Conservation (phyloP, 2,797 vertebrate genomes). For the Allobates femoralis region DNA sequence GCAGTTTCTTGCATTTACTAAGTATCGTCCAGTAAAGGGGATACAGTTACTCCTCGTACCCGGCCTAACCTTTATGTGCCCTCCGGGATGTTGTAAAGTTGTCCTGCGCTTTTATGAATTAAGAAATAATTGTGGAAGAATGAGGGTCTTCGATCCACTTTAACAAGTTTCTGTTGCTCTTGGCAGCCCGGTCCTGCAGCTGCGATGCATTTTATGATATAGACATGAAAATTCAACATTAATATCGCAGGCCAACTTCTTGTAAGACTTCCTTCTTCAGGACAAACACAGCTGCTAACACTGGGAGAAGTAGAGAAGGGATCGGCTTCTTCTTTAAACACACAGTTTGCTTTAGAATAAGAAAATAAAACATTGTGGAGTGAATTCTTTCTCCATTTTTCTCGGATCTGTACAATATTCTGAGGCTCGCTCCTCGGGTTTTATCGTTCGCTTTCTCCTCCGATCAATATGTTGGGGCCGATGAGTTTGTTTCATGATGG, state of each 20-base stretch:
- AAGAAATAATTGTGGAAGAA: conserved; percentile 62
- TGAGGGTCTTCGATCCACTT: conserved; percentile 59
- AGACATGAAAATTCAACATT: conserved; percentile 59
- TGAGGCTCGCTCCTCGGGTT: background rate
- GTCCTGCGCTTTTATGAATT: conserved; percentile 62
- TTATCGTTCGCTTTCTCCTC: background rate
- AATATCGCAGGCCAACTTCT: conserved; percentile 51
- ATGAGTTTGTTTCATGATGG: no score
- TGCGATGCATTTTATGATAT: conserved; percentile 62
- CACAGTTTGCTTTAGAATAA: background rate
- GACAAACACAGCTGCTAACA: conserved; percentile 60
- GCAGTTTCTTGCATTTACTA: conserved; percentile 39
- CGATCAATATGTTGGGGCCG: background rate
- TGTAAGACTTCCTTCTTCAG: conserved; percentile 58
- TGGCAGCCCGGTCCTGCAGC: conserved; percentile 55
- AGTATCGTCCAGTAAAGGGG: conserved; percentile 38
- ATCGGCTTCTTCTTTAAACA: conserved; percentile 6
- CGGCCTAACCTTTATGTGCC: conserved; percentile 55
- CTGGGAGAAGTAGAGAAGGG: conserved; percentile 25
- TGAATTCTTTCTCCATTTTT: background rate
- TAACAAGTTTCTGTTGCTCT: conserved; percentile 57
- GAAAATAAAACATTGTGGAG: background rate
- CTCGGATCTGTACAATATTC: background rate
- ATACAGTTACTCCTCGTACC: conserved; percentile 51
- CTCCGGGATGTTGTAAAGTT: conserved; percentile 58